These are phyloP conservation scores for Sciurus carolinensis DNA, from an alignment of 2,797 vertebrate species.

Conservation along the genomic window DNA sequence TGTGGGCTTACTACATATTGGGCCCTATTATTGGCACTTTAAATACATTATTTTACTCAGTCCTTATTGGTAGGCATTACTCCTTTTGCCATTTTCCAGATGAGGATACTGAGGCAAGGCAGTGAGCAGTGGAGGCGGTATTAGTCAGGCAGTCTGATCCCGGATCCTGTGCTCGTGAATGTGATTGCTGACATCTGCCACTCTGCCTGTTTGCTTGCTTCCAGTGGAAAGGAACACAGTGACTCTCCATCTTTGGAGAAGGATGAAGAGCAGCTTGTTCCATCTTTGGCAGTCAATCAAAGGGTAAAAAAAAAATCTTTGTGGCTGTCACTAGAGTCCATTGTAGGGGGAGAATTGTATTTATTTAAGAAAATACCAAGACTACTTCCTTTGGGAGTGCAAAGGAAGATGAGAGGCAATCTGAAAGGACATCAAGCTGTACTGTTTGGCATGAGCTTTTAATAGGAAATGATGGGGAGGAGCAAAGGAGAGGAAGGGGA, in stretches of 20 bases:
- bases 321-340: not conserved
- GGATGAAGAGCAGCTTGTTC: not conserved
- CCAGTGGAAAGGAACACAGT: not conserved
- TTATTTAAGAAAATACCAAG: constrained; percentile 7
- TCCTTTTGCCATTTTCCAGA: not conserved
- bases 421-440: not conserved
- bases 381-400: not conserved
- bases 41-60: not conserved
- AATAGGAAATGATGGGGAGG: not conserved
- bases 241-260: not conserved
- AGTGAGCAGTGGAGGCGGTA: not conserved
- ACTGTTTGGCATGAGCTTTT: not conserved
- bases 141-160: not conserved
- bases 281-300: not conserved
- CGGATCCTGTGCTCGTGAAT: not conserved
- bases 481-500: not conserved
- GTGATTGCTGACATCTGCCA: not conserved
- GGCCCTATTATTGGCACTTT: not conserved
- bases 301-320: not conserved
- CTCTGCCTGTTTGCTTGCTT: not conserved
- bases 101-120: not conserved
- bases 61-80: not conserved
- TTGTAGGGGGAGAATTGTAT: not conserved
- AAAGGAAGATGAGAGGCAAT: not conserved
- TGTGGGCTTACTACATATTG: not conserved